Conservation (phyloP, 2,797 vertebrate species). For the Sparidentex hasta region DNA sequence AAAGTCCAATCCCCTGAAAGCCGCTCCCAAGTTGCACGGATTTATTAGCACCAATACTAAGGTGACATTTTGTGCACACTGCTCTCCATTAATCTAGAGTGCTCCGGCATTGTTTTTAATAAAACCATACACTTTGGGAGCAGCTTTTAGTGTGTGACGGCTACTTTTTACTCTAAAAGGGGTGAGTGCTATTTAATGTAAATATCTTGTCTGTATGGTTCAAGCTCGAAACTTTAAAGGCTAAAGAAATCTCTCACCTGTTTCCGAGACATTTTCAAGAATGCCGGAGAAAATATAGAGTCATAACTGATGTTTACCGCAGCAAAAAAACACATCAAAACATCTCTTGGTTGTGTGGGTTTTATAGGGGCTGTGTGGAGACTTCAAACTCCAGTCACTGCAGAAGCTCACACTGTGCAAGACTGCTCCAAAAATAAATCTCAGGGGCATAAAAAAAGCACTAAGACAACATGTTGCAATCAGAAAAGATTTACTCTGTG, state of each 20-base stretch:
- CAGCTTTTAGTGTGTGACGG: slow-evolving; percentile 41
- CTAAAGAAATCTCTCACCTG: slow-evolving; percentile 9
- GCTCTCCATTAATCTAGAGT: slow-evolving; percentile 55
- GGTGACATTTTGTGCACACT: slow-evolving; percentile 52
- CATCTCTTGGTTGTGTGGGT: slow-evolving; percentile 7
- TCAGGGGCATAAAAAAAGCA: slow-evolving; percentile 17
- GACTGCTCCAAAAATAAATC: slow-evolving; percentile 35
- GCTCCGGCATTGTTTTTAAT: slow-evolving; percentile 45
- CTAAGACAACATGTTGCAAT: slow-evolving; percentile 39
- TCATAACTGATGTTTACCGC: slow-evolving; percentile 20
- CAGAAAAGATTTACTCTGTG: slow-evolving; percentile 31
- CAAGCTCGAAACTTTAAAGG: slow-evolving; percentile 30
- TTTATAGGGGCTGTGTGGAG: slow-evolving; percentile 22
- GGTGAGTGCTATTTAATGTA: slow-evolving; percentile 44
- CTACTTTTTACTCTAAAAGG: slow-evolving; percentile 17
- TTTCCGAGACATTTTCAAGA: slow-evolving; percentile 14
- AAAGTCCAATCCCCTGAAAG: slow-evolving; percentile 51
- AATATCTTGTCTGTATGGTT: slow-evolving; percentile 44
- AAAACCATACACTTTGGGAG: slow-evolving; percentile 43
- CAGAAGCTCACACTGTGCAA: slow-evolving; percentile 14
- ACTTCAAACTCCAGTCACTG: slow-evolving; percentile 17
- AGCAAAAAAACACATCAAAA: background rate
- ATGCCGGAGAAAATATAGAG: slow-evolving; percentile 3
- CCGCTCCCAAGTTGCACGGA: slow-evolving; percentile 42
- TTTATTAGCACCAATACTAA: slow-evolving; percentile 53